A percentile compares a stretch with the other conserved stretches of the same genome.
These are phyloP conservation scores for Capromys pilorides DNA, from an alignment of 2,797 vertebrate species.

Conservation along the genomic window DNA sequence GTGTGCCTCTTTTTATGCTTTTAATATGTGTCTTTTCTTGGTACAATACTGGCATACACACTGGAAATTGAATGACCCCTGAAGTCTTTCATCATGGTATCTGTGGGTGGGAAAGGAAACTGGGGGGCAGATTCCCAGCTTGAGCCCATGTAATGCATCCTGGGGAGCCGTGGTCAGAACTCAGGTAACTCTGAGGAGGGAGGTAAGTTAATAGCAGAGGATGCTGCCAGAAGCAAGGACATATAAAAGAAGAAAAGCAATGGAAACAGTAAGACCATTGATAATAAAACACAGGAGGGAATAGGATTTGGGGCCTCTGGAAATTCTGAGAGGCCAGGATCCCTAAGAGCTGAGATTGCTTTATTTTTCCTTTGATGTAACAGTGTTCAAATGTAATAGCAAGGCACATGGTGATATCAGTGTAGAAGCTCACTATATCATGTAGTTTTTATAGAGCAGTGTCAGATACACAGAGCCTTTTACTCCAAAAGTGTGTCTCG, in stretches of 20 bases:
- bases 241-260: constrained; percentile 47
- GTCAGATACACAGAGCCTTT: background rate
- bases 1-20: constrained; percentile 23
- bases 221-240: background rate
- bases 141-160: constrained; percentile 30
- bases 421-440: background rate
- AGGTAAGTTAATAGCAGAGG: constrained; percentile 37
- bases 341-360: constrained; percentile 6
- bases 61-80: constrained; percentile 5
- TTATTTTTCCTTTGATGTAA: constrained; percentile 49
- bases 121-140: background rate
- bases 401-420: background rate
- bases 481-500: background rate
- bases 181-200: constrained; percentile 34
- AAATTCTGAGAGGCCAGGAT: constrained; percentile 5
- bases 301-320: constrained; percentile 13
- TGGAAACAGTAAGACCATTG: constrained; percentile 51
- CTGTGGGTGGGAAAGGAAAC: background rate
- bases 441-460: background rate
- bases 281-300: background rate
- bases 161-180: background rate
- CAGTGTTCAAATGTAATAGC: background rate
- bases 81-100: background rate
- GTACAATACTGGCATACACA: background rate
- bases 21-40: background rate